Evolutionary conservation across 37 sponge, comb jelly and placozoan genomes (phyloP).

Genomic region (Theonella swinhoei): DNA sequence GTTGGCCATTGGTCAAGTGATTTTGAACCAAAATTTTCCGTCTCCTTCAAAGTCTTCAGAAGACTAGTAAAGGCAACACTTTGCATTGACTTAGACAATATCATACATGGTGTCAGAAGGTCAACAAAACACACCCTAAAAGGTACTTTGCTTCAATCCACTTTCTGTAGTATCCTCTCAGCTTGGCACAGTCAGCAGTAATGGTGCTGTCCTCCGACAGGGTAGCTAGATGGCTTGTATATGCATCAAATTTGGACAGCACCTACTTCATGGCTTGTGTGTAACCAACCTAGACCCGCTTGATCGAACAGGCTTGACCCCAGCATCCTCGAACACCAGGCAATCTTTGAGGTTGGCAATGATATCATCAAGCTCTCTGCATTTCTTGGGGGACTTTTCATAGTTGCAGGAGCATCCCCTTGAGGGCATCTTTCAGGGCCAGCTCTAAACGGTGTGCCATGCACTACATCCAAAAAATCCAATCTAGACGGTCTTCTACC

Average conservation of each 20-base stretch:
- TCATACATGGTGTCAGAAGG: slow-evolving; percentile 64
- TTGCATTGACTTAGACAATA: slow-evolving; percentile 69
- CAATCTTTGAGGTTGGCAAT: slow-evolving; percentile 51
- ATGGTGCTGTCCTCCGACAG: slow-evolving; percentile 57
- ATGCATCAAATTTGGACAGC: slow-evolving; percentile 78
- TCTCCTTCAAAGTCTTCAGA: slow-evolving; percentile 59
- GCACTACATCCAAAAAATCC: slow-evolving; percentile 89
- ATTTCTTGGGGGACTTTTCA: slow-evolving; percentile 71
- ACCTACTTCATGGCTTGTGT: slow-evolving; percentile 72
- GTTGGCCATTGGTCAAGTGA: slow-evolving; percentile 63
- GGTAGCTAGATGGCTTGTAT: slow-evolving; percentile 60
- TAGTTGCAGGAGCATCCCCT: slow-evolving; percentile 66
- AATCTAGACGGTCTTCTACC: slow-evolving; percentile 49
- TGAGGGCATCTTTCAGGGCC: slow-evolving; percentile 67
- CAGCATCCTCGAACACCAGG: slow-evolving; percentile 47
- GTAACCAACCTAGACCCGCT: slow-evolving; percentile 55
- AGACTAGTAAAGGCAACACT: slow-evolving; percentile 59
- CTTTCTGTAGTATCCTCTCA: slow-evolving; percentile 49
- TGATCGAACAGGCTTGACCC: slow-evolving; percentile 44
- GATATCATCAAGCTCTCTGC: slow-evolving; percentile 56
- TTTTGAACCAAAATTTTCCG: slow-evolving; percentile 56
- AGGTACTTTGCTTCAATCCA: slow-evolving; percentile 74
- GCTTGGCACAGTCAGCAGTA: slow-evolving; percentile 62
- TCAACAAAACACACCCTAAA: slow-evolving; percentile 73
- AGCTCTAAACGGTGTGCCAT: slow-evolving; percentile 68